Base-by-base conservation (phyloP, 2,888 invertebrate species). In the Bugula neritina region DNA sequence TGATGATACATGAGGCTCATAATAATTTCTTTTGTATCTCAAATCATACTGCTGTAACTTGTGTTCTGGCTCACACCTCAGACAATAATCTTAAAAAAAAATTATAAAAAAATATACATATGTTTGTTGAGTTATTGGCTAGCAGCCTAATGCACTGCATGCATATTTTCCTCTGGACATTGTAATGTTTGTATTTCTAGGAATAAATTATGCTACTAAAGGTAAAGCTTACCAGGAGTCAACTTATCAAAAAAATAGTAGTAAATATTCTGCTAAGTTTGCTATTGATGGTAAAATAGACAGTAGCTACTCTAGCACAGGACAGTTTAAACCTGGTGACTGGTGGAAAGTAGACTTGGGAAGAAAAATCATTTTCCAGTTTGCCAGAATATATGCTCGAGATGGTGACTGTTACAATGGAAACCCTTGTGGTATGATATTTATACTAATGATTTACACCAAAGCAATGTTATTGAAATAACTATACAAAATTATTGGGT, bases 271-370 rank as follows among this genome's bases (percentile, higher is more conserved):
- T n/a, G n/a, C 57, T 17, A 57, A n/a, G 5, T 13, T 13, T 57
- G 23, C 57, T n/a, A 27, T 57, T 57, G 57, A 57, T 57, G 57
- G 57, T 25, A 57, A 23, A 10, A 3, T 57, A 57, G 23, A 5
- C n/a, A 57, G 3, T 57, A 57, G 3, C 3, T 57, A n/a, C n/a
- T n/a, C 27, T 57, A 5, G 5, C 23, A 25, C 23, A 5, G 27
- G 23, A n/a, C 3, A 57, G 10, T 57, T n/a, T 17, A n/a, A 5
- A 13, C 13, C 23, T 13, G 57, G 27, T 57, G 57, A 57, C 5
- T 57, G 57, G 57, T 57, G 57, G 57, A 57, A 57, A 27, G 57
- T 57, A 57, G 57, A 57, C 57, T 23, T 57, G 10, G 23, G 57
- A 27, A 5, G 23, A n/a, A 57, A 57, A 5, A 57, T 57, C 23